A percentile compares a stretch with the other conserved stretches of the same genome.
Conservation (phyloP, 2,888 invertebrate genomes). For the Archips crataeganus region DNA sequence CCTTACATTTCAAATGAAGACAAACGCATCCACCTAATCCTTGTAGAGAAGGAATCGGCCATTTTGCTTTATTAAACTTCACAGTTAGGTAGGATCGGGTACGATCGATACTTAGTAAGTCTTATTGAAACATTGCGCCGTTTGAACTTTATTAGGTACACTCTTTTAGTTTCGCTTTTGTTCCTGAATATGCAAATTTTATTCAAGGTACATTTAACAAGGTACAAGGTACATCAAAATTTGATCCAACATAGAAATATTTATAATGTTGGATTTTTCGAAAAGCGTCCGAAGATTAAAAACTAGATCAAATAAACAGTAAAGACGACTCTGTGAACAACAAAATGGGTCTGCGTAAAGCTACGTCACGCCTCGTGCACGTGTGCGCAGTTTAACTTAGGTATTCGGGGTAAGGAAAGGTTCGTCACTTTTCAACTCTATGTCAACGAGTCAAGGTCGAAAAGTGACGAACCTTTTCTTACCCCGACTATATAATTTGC, state of each 20-base stretch:
- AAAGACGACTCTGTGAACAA: too few relatives aligned
- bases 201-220: not conserved
- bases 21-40: conserved; percentile 39
- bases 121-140: not conserved
- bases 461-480: too few relatives aligned
- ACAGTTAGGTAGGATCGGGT: not conserved
- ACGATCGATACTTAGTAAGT: not conserved
- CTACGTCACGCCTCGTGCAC: too few relatives aligned
- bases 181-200: not conserved
- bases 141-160: not conserved
- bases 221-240: too few relatives aligned
- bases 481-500: too few relatives aligned
- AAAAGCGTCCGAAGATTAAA: not conserved
- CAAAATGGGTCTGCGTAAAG: too few relatives aligned
- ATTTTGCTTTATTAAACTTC: conserved; percentile 23
- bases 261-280: not conserved
- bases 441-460: too few relatives aligned
- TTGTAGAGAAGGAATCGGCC: conserved; percentile 17
- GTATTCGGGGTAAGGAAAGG: too few relatives aligned
- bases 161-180: not conserved
- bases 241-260: not conserved
- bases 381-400: too few relatives aligned
- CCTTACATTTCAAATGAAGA: conserved; percentile 46
- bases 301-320: not conserved
- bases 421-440: too few relatives aligned